Base-by-base conservation (phyloP, 2,797 vertebrate species). In the Poliocrania exsul region DNA sequence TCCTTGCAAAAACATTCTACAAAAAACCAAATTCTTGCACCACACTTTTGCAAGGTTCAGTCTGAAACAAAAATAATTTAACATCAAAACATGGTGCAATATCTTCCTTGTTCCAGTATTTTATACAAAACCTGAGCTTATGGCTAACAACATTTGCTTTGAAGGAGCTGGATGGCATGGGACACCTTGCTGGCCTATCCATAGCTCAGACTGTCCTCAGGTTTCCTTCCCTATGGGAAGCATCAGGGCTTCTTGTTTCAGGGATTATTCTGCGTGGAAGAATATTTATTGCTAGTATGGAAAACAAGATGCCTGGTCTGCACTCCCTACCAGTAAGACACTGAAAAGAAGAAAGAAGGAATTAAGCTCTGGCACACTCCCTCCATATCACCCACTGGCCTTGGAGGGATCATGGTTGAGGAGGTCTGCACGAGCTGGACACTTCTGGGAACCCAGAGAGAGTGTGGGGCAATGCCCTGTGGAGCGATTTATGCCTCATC, bases 401-500 rank as follows among this genome's bases (percentile, higher is more conserved):
- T 64, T 28, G 15, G 71, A 61, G 58, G 38, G 33, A 69, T 21
- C 46, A 11, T 0, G 4, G 51, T 0, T 53, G 40, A 54, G 38
- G 25, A 83, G 28, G 33, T 67, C 81, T 79, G 54, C 64, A 73
- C 24, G n/a, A 56, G 24, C 11, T 1, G 1, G 60, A 66, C 37
- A 44, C 25, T 83, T 86, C 70, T 42, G 71, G 70, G 42, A 93
- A 62, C 10, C 15, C 47, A 40, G 62, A 69, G 46, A 67, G 80
- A 79, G 46, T 18, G 42, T 23, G 0, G 4, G 44, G 57, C 75
- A 75, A n/a, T 66, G 72, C 46, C 79, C 72, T 13, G 51, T 65
- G 31, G 58, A 84, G 54, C 1, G 40, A 86, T 92, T 94, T 72
- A 64, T 75, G 80, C 75, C 88, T 92, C 79, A 93, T 91, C 90